phyloP scores from a whole-genome alignment of 2,888 invertebrate species.

The Antitype chi region DNA sequence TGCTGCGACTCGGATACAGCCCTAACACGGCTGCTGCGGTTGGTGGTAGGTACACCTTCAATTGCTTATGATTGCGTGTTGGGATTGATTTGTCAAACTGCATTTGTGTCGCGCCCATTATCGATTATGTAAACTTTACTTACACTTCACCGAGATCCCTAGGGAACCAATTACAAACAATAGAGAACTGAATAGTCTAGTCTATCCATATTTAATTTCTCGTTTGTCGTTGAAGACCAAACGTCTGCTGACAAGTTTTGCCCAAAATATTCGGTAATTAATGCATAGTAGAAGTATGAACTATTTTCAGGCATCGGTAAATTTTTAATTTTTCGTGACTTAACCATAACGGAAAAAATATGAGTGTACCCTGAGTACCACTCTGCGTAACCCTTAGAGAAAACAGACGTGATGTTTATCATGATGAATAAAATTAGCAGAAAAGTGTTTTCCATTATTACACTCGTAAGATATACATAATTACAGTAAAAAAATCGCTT shows the following conservation, averaged over 20 bases:
- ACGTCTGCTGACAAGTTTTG: background rate
- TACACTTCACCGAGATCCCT: background rate
- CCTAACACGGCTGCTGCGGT: background rate
- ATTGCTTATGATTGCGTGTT: background rate
- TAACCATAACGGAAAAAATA: background rate
- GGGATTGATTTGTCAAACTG: conserved; percentile 10
- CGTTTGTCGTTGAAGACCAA: background rate
- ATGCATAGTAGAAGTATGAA: background rate
- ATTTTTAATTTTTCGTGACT: background rate
- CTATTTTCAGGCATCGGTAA: background rate
- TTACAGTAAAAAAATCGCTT: background rate
- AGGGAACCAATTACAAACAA: background rate
- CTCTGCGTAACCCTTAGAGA: background rate
- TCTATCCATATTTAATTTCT: background rate
- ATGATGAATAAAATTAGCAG: background rate
- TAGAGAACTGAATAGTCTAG: background rate
- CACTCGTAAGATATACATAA: background rate
- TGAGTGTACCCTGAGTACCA: background rate
- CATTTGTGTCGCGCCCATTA: background rate
- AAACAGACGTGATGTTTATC: background rate
- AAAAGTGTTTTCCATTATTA: background rate
- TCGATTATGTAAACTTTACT: conserved; percentile 4
- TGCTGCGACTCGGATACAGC: no score
- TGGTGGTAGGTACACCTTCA: background rate
- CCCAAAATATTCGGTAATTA: background rate